Conservation (phyloP, 2,797 vertebrate genomes). For the Mormyrops attenuatus region DNA sequence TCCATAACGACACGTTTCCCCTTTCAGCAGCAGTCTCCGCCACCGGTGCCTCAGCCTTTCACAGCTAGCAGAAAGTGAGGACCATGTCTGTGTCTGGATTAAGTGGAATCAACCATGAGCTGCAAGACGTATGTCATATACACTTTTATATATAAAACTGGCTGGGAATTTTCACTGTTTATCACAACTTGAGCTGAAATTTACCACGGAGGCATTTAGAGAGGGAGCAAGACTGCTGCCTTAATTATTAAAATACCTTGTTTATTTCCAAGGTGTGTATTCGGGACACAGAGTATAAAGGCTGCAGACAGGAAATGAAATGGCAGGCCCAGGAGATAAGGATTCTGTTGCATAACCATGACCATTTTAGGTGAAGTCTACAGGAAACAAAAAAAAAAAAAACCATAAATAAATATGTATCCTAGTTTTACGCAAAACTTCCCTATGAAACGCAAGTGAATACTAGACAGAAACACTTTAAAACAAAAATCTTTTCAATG, state of each 20-base stretch:
- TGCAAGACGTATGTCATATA: background rate
- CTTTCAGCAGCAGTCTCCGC: background rate
- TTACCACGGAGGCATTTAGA: background rate
- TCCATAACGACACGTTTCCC: constrained; percentile 21
- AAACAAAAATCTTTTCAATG: constrained; percentile 48
- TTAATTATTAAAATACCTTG: background rate
- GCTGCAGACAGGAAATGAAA: constrained; percentile 3
- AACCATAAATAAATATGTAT: constrained; percentile 30
- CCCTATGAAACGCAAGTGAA: constrained; percentile 6
- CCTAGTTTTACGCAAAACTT: background rate
- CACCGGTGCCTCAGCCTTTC: background rate
- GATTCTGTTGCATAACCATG: background rate
- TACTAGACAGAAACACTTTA: constrained; percentile 46
- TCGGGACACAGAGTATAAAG: background rate
- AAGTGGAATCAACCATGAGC: background rate
- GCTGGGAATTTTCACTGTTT: background rate
- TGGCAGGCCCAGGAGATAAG: background rate
- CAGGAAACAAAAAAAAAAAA: constrained; percentile 12
- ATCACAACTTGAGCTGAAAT: background rate
- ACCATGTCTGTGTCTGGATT: background rate
- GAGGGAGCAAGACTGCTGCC: background rate
- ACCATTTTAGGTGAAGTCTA: constrained; percentile 19
- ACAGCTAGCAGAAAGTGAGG: background rate
- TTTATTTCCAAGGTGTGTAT: background rate
- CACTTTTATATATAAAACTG: background rate